A percentile compares a stretch with the other conserved stretches of the same genome.
phyloP scores from a whole-genome alignment of 53 echinoderm and acorn worm genomes.

The Zoroaster sp. region DNA sequence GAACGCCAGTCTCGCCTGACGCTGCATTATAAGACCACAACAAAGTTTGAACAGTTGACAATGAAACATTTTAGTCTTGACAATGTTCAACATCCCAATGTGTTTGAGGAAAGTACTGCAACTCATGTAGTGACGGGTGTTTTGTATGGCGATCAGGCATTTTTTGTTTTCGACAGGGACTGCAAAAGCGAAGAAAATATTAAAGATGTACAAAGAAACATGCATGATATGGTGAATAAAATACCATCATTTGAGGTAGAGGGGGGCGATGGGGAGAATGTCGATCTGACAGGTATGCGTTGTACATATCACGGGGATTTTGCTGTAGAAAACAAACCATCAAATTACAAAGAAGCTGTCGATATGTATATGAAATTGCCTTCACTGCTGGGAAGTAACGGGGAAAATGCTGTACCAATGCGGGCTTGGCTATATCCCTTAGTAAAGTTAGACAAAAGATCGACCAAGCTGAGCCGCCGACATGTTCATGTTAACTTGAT shows the following conservation, averaged over 20 bases:
- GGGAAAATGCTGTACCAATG: conserved; percentile 54
- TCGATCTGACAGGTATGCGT: neutral
- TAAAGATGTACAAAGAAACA: neutral
- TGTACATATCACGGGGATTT: conserved; percentile 63
- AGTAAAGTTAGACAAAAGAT: neutral
- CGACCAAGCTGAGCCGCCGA: neutral
- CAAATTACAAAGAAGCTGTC: conserved; percentile 46
- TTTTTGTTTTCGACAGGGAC: conserved; percentile 64
- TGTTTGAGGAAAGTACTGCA: conserved; percentile 48
- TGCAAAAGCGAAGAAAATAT: neutral
- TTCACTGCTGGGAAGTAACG: conserved; percentile 42
- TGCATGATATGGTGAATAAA: conserved; percentile 4
- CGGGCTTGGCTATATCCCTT: conserved; percentile 54
- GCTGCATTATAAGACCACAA: conserved; percentile 58
- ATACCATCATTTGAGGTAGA: neutral
- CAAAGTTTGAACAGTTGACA: conserved; percentile 63
- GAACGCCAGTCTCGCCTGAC: conserved; percentile 42
- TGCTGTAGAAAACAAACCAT: conserved; percentile 13
- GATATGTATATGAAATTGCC: conserved; percentile 39
- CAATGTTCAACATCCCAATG: conserved; percentile 50
- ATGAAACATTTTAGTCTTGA: conserved; percentile 36
- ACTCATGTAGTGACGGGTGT: conserved; percentile 66
- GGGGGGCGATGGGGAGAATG: neutral
- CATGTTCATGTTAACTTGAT: conserved; percentile 33
- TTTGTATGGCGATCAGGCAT: conserved; percentile 61